Evolutionary conservation across 2,113 vertebrate species (phyloP).

Genomic region (Glareola pratincola): DNA sequence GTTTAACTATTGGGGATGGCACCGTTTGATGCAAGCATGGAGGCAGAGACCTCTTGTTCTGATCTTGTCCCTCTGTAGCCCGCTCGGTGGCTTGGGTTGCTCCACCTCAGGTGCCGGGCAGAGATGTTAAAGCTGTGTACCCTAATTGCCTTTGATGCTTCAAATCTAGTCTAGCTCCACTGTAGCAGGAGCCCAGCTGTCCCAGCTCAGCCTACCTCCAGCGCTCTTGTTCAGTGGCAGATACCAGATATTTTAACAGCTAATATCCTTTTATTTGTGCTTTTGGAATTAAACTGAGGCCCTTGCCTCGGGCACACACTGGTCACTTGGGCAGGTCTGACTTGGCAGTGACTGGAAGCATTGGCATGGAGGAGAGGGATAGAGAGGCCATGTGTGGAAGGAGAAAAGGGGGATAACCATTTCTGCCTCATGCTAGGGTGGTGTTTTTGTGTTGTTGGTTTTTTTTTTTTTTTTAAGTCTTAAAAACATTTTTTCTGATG

Average conservation of each 20-base stretch:
- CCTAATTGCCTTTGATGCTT: background rate
- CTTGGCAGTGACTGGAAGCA: background rate
- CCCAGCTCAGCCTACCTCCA: background rate
- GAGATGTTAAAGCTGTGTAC: background rate
- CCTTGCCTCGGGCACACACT: background rate
- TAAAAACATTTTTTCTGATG: background rate
- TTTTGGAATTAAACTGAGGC: background rate
- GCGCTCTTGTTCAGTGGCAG: background rate
- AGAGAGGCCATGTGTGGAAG: background rate
- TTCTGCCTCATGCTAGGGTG: background rate
- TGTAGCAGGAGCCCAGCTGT: background rate
- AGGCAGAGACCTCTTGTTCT: background rate
- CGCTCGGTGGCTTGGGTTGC: fast-evolving
- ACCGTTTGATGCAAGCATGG: fast-evolving
- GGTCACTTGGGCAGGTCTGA: background rate
- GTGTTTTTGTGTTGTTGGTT: background rate
- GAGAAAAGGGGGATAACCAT: background rate
- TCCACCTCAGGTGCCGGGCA: no score
- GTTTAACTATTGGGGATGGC: background rate
- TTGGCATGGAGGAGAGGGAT: background rate
- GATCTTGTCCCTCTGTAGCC: background rate
- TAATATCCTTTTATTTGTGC: background rate
- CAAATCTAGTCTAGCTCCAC: background rate
- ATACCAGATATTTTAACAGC: background rate
- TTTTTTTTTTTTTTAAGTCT: background rate